Conservation (phyloP, 2,888 invertebrate genomes). For the Catocala sponsa region DNA sequence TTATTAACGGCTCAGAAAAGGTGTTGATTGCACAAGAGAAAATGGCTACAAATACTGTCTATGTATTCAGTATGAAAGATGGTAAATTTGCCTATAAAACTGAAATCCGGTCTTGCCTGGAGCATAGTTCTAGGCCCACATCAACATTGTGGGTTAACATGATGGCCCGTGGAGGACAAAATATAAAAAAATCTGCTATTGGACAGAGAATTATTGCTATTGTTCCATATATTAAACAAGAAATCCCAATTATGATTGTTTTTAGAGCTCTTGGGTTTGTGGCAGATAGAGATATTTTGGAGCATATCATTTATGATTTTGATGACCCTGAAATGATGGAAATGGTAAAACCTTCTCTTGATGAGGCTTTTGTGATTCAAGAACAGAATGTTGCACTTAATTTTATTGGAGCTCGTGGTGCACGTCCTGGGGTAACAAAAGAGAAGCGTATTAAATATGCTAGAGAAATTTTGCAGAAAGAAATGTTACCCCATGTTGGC, state of each 20-base stretch:
- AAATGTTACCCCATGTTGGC: conserved; percentile 99
- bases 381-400: conserved; percentile 99
- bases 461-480: conserved; percentile 99
- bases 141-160: conserved; percentile 99
- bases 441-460: conserved; percentile 99
- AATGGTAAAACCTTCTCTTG: conserved; percentile 99
- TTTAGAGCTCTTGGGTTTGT: conserved; percentile 99
- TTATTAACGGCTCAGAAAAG: conserved; percentile 99
- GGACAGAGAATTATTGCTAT: conserved; percentile 99
- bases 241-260: conserved; percentile 99
- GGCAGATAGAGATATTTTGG: conserved; percentile 99
- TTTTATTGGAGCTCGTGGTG: conserved; percentile 99
- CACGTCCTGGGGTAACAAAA: conserved; percentile 98
- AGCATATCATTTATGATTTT: conserved; percentile 99
- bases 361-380: conserved; percentile 99
- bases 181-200: conserved; percentile 99
- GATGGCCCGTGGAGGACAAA: conserved; percentile 99
- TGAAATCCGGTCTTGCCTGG: conserved; percentile 95
- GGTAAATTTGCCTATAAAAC: conserved; percentile 99
- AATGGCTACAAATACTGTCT: conserved; percentile 99
- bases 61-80: conserved; percentile 99
- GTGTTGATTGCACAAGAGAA: conserved; percentile 99
- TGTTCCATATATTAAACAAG: conserved; percentile 99
- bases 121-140: conserved; percentile 95
- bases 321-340: conserved; percentile 99